Evolutionary conservation across 2,113 vertebrate species (phyloP).

Genomic region (Hucho hucho): DNA sequence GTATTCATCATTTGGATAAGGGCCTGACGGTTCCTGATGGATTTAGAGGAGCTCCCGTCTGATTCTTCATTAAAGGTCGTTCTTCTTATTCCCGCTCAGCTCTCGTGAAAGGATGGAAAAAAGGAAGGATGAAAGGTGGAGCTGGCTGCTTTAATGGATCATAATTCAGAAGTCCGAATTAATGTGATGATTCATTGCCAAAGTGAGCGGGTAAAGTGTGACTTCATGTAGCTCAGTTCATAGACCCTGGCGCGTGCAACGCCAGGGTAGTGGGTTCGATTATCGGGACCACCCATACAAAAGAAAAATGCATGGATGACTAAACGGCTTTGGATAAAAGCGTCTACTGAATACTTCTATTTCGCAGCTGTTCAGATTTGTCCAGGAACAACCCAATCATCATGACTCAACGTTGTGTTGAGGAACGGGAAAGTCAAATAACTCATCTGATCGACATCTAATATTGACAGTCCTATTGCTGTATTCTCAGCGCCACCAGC

Average conservation of each 20-base stretch:
- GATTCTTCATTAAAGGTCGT: constrained; percentile 46
- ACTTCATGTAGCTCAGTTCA: background rate
- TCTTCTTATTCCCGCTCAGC: constrained; percentile 25
- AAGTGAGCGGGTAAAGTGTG: constrained; percentile 22
- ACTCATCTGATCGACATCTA: too few species aligned
- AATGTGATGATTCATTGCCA: constrained; percentile 38
- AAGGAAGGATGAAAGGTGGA: background rate
- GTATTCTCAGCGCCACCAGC: too few species aligned
- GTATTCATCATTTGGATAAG: constrained; percentile 46
- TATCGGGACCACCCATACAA: too few species aligned
- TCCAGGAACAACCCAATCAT: background rate
- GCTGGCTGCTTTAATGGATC: constrained; percentile 39
- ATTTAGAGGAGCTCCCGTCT: constrained; percentile 25
- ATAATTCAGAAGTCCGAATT: constrained; percentile 43
- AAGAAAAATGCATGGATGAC: too few species aligned
- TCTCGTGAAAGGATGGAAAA: background rate
- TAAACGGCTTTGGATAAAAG: too few species aligned
- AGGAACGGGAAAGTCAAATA: background rate
- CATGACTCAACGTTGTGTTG: background rate
- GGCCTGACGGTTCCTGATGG: constrained; percentile 31
- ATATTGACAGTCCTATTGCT: too few species aligned
- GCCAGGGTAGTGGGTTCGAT: too few species aligned
- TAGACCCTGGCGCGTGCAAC: too few species aligned
- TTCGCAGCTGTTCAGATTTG: background rate
- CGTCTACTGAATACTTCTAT: background rate